phyloP scores from a whole-genome alignment of 2,888 invertebrate genomes.

The Calephelis perditalis region DNA sequence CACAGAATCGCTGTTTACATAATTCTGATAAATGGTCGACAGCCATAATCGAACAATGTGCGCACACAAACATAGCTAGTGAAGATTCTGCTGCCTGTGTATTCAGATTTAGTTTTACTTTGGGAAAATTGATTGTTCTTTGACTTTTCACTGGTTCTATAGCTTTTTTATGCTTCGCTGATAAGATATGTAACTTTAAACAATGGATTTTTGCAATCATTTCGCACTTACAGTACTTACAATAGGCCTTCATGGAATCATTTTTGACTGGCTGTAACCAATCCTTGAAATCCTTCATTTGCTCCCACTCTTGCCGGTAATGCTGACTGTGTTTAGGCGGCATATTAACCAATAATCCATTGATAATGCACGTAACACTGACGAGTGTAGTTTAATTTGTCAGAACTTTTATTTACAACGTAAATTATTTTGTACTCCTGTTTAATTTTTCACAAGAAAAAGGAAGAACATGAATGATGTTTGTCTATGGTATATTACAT shows the following conservation, averaged over 20 bases:
- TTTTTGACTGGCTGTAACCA: constrained; percentile 20
- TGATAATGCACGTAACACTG: too few relatives aligned
- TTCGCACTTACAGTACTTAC: constrained; percentile 15
- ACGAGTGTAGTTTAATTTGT: too few relatives aligned
- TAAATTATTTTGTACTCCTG: too few relatives aligned
- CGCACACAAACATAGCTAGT: constrained; percentile 22
- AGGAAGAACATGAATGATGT: too few relatives aligned
- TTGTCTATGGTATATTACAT: too few relatives aligned
- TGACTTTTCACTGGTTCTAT: constrained; percentile 18
- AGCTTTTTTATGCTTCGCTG: constrained; percentile 13
- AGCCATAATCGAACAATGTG: constrained; percentile 21
- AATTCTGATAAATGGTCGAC: constrained; percentile 26
- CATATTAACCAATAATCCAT: constrained; percentile 3
- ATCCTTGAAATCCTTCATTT: constrained; percentile 19
- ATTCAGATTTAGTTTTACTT: constrained; percentile 22
- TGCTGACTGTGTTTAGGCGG: constrained; percentile 14
- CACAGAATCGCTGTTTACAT: constrained; percentile 23
- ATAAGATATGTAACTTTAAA: constrained; percentile 18
- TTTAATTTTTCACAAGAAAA: too few relatives aligned
- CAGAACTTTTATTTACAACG: too few relatives aligned
- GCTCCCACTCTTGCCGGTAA: constrained; percentile 17
- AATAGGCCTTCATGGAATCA: constrained; percentile 22
- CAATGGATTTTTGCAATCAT: constrained; percentile 23
- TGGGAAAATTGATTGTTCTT: constrained; percentile 19
- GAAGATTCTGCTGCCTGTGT: constrained; percentile 25